These are phyloP conservation scores for Sterrhoptilus dennistouni DNA, from an alignment of 2,113 vertebrate species.

Conservation along the genomic window DNA sequence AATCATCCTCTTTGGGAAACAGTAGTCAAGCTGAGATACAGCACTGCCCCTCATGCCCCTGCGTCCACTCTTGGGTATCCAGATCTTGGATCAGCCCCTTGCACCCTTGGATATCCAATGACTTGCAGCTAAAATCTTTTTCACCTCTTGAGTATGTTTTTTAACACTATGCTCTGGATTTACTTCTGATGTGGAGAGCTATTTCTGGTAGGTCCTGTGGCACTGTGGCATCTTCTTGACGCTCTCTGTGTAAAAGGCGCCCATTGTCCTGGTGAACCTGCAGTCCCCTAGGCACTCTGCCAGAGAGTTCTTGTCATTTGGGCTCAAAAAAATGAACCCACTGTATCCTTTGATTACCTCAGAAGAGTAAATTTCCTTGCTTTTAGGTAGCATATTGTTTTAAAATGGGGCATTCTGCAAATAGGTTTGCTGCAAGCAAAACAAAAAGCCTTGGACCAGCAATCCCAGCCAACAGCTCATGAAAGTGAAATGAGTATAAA, in stretches of 20 bases:
- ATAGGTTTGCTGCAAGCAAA: not conserved
- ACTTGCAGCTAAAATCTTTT: not conserved
- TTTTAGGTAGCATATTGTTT: not conserved
- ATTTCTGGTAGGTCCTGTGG: not conserved
- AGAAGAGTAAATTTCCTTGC: not conserved
- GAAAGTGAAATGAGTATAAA: not conserved
- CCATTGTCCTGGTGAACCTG: not conserved
- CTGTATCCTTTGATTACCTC: not conserved
- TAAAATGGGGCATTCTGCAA: not conserved
- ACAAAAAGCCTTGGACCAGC: not conserved
- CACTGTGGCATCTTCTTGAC: not conserved
- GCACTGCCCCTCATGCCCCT: rapidly evolving
- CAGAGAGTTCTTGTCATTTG: not conserved
- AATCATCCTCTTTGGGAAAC: not conserved
- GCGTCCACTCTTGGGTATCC: not conserved
- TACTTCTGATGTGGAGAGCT: not conserved
- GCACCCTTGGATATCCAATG: not conserved
- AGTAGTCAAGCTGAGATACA: not conserved
- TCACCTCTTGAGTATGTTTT: not conserved
- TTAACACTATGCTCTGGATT: not conserved
- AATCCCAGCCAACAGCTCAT: not conserved
- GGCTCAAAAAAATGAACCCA: not conserved
- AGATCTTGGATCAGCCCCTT: not conserved
- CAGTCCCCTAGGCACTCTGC: not conserved
- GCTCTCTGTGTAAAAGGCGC: rapidly evolving